A percentile compares a stretch with the other conserved stretches of the same genome.
Conservation (phyloP, 2,888 invertebrate genomes). For the Pachydiplax longipennis region DNA sequence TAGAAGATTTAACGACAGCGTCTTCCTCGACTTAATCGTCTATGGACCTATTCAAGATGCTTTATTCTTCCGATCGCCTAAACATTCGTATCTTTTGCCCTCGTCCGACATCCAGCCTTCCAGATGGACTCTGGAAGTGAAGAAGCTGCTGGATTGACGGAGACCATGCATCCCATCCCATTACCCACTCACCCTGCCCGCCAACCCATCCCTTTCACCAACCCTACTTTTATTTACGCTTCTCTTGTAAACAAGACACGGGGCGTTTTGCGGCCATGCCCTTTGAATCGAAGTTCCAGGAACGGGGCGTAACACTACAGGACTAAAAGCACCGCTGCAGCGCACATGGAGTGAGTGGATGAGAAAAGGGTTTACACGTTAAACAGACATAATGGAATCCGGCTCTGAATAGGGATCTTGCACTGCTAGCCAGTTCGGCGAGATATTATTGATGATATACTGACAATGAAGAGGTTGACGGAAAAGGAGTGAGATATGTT, state of each 20-base stretch:
- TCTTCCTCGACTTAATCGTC: too few relatives aligned
- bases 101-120: background rate
- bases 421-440: background rate
- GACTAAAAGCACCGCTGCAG: background rate
- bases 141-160: conserved; percentile 16
- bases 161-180: background rate
- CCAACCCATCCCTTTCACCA: background rate
- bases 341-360: background rate
- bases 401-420: background rate
- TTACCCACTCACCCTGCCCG: background rate
- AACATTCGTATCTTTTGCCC: background rate
- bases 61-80: background rate
- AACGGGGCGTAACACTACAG: background rate
- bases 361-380: background rate
- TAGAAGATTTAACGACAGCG: too few relatives aligned
- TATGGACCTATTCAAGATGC: too few relatives aligned
- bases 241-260: background rate
- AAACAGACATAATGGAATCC: background rate
- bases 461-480: background rate
- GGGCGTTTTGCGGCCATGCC: background rate
- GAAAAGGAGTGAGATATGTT: background rate
- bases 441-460: background rate
- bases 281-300: background rate
- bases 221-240: background rate
- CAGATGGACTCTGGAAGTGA: background rate